Evolutionary conservation across 64 coral and sea anemone genomes (phyloP).

Genomic region (Cladopsammia gracilis): DNA sequence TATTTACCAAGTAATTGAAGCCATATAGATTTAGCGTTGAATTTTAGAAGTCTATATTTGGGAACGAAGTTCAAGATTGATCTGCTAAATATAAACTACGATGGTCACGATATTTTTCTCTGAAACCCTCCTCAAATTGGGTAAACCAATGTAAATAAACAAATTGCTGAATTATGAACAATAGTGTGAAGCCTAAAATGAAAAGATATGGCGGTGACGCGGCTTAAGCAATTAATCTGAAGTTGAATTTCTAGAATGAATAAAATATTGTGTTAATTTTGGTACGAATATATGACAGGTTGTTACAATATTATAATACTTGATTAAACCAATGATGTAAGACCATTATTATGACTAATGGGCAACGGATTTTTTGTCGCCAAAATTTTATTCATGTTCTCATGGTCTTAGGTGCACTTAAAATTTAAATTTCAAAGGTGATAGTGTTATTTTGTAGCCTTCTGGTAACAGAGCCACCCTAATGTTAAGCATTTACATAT

Average conservation of each 20-base stretch:
- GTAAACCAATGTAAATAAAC: background rate
- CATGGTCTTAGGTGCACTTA: background rate
- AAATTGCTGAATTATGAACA: no score
- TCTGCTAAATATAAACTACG: no score
- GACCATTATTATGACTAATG: background rate
- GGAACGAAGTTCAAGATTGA: background rate
- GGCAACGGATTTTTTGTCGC: no score
- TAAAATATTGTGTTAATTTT: background rate
- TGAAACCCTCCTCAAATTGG: background rate
- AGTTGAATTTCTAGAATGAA: background rate
- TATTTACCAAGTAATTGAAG: background rate
- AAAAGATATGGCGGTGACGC: no score
- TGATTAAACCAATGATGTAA: background rate
- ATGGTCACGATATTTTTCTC: background rate
- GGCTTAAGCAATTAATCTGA: background rate
- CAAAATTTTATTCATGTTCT: background rate
- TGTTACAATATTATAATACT: background rate
- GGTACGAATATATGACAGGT: background rate
- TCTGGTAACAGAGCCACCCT: background rate
- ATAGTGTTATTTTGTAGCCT: background rate
- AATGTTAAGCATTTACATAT: no score
- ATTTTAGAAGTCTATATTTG: background rate
- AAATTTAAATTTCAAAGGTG: background rate
- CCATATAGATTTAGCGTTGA: background rate
- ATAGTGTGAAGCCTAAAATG: no score